Base-by-base conservation (phyloP, 2,888 invertebrate genomes). In the Lepidocyrtoides sp. region DNA sequence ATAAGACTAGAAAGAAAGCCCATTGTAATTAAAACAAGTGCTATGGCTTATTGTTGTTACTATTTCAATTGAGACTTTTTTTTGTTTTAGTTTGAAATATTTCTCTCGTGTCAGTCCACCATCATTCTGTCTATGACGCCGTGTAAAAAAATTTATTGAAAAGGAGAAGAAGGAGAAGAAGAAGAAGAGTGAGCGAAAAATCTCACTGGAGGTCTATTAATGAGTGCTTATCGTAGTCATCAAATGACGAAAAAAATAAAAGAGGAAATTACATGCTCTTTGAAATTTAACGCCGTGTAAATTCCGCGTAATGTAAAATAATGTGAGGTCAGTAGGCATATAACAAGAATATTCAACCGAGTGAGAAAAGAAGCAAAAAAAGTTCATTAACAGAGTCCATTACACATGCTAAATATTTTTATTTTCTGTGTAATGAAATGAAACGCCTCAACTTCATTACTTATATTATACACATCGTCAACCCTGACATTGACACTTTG, bases 151-250 rank as follows among this genome's bases (percentile, higher is more conserved):
- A 60, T 5, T 2, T 5, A 60, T n/a, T n/a, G n/a, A n/a, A 12
- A 23, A 60, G 20, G 2, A 12, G 32, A 36, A 10, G 26, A 44
- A 72, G 8, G 20, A n/a, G n/a, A 44, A 72, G 26, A 72, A 29
- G 36, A 36, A 36, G 20, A 60, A 41, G 36, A 44, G 54, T 32
- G 29, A 63, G 8, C 44, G 14, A 51, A 54, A 57, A 44, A 63
- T 90, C 90, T 69, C 90, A 90, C 79, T 85, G 90, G 90, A 90
- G 90, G 90, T 90, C 89, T 82, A 75, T 20, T 84, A 84, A 84
- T 85, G 72, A 72, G 69, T 36, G 23, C 48, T 54, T 83, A 83
- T 86, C 72, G 75, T 20, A 14, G 10, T 85, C 29, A 57, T 48
- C 48, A 17, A 69, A 85, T 63, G 54, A 23, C 44, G 26, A 83